Evolutionary conservation across 2,888 invertebrate species (phyloP), one percentile per base, ranked within the genome.

Genomic region (Ormyrus pomaceus): DNA sequence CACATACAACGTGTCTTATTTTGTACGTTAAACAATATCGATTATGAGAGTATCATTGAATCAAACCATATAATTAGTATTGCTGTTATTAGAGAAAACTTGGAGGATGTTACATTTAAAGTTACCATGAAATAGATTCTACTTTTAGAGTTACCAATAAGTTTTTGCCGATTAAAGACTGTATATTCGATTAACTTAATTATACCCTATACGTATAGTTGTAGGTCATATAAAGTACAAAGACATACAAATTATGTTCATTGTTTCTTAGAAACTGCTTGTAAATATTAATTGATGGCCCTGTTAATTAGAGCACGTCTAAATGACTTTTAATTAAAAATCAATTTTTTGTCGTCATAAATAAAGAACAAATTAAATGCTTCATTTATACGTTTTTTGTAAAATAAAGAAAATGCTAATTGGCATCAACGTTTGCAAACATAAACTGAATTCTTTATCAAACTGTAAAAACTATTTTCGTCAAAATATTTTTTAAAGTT

Each of bases 101-200:
- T 58, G 6, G 48, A 19, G 4, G 46, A 19, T 70, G 48, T 9
- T 55, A 13, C 8, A 65, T 74, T 58, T 58, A 74, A 34, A 64
- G 34, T 74, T 56, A 13, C 19, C 56, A 50, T 50, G 73, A 72
- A 50, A 61, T 34, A 8, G 46, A 19, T 70, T 48, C 13, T 55
- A 13, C 8, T 65, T 74, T 58, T 58, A 74, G 50, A 64, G 34
- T 74, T 56, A 13, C 19, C 56, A 50, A 61, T 56, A 58, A 66
- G 50, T 56, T 74, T 58, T 66, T 34, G 19, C n/a, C 8, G 48
- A 62, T 48, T 65, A 74, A 74, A 56, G 73, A 74, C 74, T 66
- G 11, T 56, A n/a, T 55, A 62, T 46, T 55, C 8, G 48, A 58
- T 34, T 11, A 50, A 74, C 34, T 56, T 51, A 58, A 66, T 74